Base-by-base conservation (phyloP, 1,140 invertebrate genomes). In the Diabrotica virgifera region DNA sequence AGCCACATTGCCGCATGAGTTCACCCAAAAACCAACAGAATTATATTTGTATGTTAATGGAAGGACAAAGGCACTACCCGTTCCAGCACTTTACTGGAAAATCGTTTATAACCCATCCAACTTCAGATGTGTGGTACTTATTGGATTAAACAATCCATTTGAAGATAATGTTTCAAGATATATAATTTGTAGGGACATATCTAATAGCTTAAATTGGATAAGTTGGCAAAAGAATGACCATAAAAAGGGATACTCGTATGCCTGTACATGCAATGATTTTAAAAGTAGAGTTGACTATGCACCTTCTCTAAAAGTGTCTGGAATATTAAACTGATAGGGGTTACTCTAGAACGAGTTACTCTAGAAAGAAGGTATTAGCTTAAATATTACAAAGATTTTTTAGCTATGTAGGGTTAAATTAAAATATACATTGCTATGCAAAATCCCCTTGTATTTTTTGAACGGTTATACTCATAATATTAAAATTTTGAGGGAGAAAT, bases 61-160 rank as follows among this genome's bases (percentile, higher is more conserved):
- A 2, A 79, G 79, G 14, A 75, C 80, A 8, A 80, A 80, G 36
- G 64, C 63, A 12, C 61, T 87, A 9, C 80, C 83, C 0, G 85
- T 87, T 0, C 87, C 87, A 0, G 75, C 80, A 69, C 81, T 85
- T 46, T 87, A 80, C 63, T 88, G 84, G 82, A 88, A 89, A 81
- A 77, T 89, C 6, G 78, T 86, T 2, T 83, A 87, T 67, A 81
- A 89, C 66, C 77, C 80, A 9, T 62, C 70, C 6, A 78, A 73
- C 4, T 80, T 81, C 53, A 70, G 76, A 4, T 86, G 84, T 2
- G 82, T 84, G 2, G 87, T 83, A 5, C 84, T 89, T 64, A 73
- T 89, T 2, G 83, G 85, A 35, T 78, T 87, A 12, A 89, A 89
- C 74, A 87, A 90, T 76, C 40, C 40, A 10, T 46, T 10, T n/a